These are phyloP conservation scores for Typhlomys cinereus DNA, from an alignment of 2,113 vertebrate genomes.

Conservation along the genomic window DNA sequence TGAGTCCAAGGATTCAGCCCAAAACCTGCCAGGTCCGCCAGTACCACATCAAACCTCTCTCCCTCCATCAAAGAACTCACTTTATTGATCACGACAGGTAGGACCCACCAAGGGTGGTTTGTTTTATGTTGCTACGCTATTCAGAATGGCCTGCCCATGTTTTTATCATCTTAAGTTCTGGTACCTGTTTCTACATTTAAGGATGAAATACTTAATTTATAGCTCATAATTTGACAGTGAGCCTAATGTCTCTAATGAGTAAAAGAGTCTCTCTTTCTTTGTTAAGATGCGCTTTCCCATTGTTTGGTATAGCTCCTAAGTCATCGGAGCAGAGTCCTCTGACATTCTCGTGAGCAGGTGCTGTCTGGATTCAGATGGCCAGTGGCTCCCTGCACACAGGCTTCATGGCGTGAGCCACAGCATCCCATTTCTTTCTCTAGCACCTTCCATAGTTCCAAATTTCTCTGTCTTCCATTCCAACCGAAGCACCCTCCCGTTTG, in stretches of 20 bases:
- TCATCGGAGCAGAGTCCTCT: background rate
- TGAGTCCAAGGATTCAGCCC: slow-evolving; percentile 96
- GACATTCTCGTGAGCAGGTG: background rate
- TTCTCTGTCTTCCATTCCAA: background rate
- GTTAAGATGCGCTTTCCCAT: background rate
- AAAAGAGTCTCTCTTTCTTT: background rate
- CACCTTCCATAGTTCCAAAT: background rate
- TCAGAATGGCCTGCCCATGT: slow-evolving; percentile 11
- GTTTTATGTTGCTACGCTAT: background rate
- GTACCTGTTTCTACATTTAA: background rate
- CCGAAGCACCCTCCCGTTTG: background rate
- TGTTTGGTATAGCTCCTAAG: background rate
- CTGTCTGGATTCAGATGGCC: background rate
- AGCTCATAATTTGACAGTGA: background rate
- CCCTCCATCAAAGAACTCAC: slow-evolving; percentile 96
- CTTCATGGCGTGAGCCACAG: background rate
- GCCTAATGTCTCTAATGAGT: background rate
- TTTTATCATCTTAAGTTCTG: background rate
- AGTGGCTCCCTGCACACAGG: background rate
- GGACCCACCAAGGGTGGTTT: background rate
- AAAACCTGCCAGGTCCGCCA: slow-evolving; percentile 96
- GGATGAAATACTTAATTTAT: background rate
- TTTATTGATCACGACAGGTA: slow-evolving; percentile 93
- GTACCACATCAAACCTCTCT: slow-evolving; percentile 97
- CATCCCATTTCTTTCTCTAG: background rate